These are phyloP conservation scores for Chironomus striatipennis DNA, from an alignment of 1,140 invertebrate species.

Conservation along the genomic window DNA sequence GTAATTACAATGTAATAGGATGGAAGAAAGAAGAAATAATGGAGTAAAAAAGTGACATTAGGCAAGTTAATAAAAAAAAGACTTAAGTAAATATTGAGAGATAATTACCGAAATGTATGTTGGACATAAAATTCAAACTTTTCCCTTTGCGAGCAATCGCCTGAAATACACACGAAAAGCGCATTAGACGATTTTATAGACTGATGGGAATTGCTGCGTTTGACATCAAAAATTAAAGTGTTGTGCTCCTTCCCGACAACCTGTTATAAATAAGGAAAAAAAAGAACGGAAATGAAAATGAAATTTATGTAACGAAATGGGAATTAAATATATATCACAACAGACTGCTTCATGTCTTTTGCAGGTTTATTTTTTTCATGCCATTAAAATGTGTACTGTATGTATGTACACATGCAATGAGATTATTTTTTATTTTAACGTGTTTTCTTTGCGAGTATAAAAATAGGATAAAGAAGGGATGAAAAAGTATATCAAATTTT, in stretches of 20 bases:
- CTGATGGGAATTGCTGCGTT: neutral
- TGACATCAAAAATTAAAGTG: conserved; percentile 24
- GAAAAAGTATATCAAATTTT: too few relatives aligned
- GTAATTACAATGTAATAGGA: neutral
- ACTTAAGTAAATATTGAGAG: neutral
- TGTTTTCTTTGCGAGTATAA: neutral
- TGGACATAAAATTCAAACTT: conserved; percentile 1
- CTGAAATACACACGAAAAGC: conserved; percentile 22
- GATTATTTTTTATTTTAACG: neutral
- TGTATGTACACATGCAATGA: neutral
- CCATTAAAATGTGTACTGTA: neutral
- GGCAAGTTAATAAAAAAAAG: neutral
- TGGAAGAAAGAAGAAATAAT: too few relatives aligned
- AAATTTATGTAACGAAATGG: neutral
- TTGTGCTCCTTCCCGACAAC: conserved; percentile 23
- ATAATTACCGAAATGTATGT: conserved; percentile 23
- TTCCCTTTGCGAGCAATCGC: neutral
- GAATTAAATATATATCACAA: neutral
- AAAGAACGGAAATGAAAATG: neutral
- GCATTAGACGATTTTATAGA: neutral
- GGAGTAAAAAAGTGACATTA: neutral
- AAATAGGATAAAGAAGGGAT: too few relatives aligned
- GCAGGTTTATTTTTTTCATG: neutral
- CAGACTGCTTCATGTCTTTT: neutral
- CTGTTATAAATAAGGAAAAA: neutral